phyloP scores from a whole-genome alignment of 2,888 invertebrate species.

The Agrochola lota region DNA sequence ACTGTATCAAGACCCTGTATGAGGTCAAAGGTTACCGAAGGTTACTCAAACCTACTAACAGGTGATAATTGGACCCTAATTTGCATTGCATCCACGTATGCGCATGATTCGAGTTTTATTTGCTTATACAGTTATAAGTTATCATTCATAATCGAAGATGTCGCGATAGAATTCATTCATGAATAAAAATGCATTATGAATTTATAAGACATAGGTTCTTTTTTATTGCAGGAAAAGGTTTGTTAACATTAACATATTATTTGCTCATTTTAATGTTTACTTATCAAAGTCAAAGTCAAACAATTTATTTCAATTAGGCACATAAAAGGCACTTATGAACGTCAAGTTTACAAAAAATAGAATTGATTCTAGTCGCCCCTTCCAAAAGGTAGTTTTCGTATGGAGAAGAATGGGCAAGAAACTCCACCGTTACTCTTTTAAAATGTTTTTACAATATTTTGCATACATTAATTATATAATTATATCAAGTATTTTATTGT shows the following conservation, averaged over 20 bases:
- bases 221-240: slow-evolving; percentile 3
- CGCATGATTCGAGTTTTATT: slow-evolving; percentile 77
- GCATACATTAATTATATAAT: no score
- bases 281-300: no score
- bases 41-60: slow-evolving; percentile 77
- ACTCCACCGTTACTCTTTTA: no score
- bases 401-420: no score
- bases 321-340: no score
- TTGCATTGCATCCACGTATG: slow-evolving; percentile 75
- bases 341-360: no score
- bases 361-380: no score
- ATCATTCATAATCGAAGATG: slow-evolving; percentile 43
- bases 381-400: no score
- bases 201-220: slow-evolving; percentile 36
- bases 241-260: slow-evolving; percentile 10
- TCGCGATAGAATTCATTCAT: slow-evolving; percentile 36
- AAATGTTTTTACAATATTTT: no score
- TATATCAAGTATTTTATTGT: no score
- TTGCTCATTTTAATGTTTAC: slow-evolving; percentile 17
- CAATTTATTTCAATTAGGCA: no score
- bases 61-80: slow-evolving; percentile 84
- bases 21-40: slow-evolving; percentile 81
- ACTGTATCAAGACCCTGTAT: slow-evolving; percentile 76
- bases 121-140: slow-evolving; percentile 55
- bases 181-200: slow-evolving; percentile 12